Percentiles rank a stretch among this genome's conserved stretches.
Conservation (phyloP, 2,888 invertebrate species). For the Pterostichus niger region DNA sequence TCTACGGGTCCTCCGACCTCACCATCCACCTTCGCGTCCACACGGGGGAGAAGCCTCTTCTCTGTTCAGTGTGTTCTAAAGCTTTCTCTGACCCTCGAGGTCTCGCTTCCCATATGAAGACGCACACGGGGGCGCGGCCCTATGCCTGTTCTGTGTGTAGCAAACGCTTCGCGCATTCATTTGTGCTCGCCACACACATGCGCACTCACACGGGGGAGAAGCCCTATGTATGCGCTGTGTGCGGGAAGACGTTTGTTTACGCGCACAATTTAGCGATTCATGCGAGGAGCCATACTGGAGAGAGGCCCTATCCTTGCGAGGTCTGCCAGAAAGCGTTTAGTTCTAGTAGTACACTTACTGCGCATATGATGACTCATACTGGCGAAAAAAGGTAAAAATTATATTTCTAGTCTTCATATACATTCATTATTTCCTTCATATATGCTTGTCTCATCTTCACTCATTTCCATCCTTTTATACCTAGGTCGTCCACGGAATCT, state of each 20-base stretch:
- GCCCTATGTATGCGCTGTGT: conserved; percentile 72
- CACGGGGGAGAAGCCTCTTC: conserved; percentile 64
- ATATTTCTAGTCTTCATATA: no score
- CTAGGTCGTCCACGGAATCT: no score
- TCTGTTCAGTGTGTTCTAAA: conserved; percentile 49
- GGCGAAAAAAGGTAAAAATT: conserved; percentile 32
- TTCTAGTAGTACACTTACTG: conserved; percentile 97
- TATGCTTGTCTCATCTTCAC: no score
- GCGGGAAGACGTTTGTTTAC: conserved; percentile 73
- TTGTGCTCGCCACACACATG: conserved; percentile 69
- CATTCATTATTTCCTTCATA: no score
- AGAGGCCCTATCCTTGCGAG: conserved; percentile 77
- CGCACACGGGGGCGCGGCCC: conserved; percentile 67
- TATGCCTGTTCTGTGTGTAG: conserved; percentile 71
- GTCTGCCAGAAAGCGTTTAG: conserved; percentile 98
- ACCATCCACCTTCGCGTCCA: conserved; percentile 63
- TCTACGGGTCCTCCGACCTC: conserved; percentile 71
- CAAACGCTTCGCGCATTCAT: conserved; percentile 72
- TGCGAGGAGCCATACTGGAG: conserved; percentile 87
- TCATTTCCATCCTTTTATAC: no score
- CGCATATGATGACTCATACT: conserved; percentile 88
- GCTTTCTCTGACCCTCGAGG: conserved; percentile 43
- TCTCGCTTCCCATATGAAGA: conserved; percentile 25
- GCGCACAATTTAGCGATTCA: conserved; percentile 73
- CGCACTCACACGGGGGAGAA: conserved; percentile 73